Evolutionary conservation across 2,113 vertebrate species (phyloP), one percentile per base, ranked within the genome.

Genomic region (Elachura formosa): DNA sequence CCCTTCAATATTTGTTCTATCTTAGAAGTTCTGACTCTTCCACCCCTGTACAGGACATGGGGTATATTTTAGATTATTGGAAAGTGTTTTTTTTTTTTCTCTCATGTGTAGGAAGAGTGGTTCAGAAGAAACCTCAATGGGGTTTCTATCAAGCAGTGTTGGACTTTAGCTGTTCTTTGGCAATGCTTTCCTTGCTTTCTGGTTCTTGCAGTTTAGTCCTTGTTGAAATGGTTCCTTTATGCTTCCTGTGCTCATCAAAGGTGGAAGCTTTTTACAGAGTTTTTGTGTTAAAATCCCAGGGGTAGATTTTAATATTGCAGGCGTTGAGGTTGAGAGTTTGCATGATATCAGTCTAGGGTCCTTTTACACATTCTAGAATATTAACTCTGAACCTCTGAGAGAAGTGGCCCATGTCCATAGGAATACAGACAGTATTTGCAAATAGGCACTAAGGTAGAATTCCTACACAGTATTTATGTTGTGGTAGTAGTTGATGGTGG

Each of bases 321-420:
- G 14, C 0, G 0, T 14, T 38, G 73, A 51, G 28, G 18, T 31
- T 40, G 22, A 10, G 38, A 77, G 46, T 14, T 83, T 5, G 0
- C 3, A 2, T 24, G 46, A 21, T 61, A 25, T 17, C 21, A 63
- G 1, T 19, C 22, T 41, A 55, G 52, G n/a, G 33, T 10, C 9
- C 31, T 76, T 66, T 46, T 20, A n/a, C 28, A 15, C 45, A 2
- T 74, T 74, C 14, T 5, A 29, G 68, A 61, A 46, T n/a, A 31
- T 24, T 78, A 64, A 43, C 54, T 78, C 12, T 33, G 56, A 49
- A 84, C 41, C 9, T 5, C 12, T 54, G 64, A 33, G 34, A 49
- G 29, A 61, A 54, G 69, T 41, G 49, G 26, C 41, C 29, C 14
- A 12, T 2, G 3, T 20, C 14, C 1, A 0, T 24, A 67, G 62